A percentile compares a stretch with the other conserved stretches of the same genome.
Evolutionary conservation across 1,140 invertebrate species (phyloP).

Genomic region (Drosophila baimaii): DNA sequence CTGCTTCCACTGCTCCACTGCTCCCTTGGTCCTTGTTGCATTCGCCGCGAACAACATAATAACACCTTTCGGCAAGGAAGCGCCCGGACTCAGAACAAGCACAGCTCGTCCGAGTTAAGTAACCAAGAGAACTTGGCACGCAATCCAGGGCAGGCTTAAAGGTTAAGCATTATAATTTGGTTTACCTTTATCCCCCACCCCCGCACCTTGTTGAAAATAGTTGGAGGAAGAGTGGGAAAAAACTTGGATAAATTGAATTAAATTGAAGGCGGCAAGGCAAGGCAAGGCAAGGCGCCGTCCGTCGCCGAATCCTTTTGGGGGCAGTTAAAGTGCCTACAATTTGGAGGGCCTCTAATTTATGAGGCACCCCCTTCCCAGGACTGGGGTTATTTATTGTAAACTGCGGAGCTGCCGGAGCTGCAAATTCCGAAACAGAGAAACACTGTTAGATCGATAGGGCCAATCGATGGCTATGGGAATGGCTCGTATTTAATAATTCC

Average conservation of each 20-base stretch:
- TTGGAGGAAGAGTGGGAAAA: conserved; percentile 41
- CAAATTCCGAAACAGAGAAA: conserved; percentile 32
- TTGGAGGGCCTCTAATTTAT: conserved; percentile 62
- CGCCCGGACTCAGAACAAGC: conserved; percentile 15
- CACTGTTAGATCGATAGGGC: conserved; percentile 77
- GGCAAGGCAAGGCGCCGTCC: background rate
- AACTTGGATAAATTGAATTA: conserved; percentile 76
- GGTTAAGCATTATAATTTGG: conserved; percentile 82
- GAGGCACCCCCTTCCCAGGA: conserved; percentile 1
- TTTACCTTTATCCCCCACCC: conserved; percentile 54
- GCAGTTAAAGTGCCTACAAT: conserved; percentile 41
- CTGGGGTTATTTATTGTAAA: conserved; percentile 77
- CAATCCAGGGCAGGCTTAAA: conserved; percentile 76
- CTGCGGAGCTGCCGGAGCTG: too few species aligned
- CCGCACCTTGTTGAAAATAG: conserved; percentile 60
- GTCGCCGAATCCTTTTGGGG: conserved; percentile 19
- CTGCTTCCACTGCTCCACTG: background rate
- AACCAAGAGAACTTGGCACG: conserved; percentile 74
- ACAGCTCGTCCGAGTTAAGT: conserved; percentile 61
- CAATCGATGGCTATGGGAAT: conserved; percentile 53
- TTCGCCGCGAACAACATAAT: conserved; percentile 65
- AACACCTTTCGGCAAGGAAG: conserved; percentile 56
- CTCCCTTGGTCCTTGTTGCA: conserved; percentile 39
- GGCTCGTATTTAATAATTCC: conserved; percentile 81
- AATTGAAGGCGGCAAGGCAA: conserved; percentile 47